Evolutionary conservation across 2,888 invertebrate genomes (phyloP), one percentile per base, ranked within the genome.

Genomic region (Spilarctia lutea): DNA sequence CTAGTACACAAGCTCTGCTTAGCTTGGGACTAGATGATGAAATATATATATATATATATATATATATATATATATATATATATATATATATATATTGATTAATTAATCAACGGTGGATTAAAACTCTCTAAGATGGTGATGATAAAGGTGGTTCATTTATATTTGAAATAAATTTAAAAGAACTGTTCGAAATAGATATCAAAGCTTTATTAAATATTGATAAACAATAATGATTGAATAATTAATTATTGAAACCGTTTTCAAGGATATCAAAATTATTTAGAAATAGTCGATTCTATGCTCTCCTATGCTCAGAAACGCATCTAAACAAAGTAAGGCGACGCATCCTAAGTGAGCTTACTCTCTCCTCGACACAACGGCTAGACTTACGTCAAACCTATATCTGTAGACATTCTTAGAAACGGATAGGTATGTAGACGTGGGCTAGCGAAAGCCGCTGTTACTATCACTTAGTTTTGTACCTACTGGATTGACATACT

Each of bases 291-390:
- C 79, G 70, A 80, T 90, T 92, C 91, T 71, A 90, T 27, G 48
- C 52, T 48, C 69, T 79, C 65, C 83, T 45, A 76, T 91, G 87
- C 91, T 76, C 89, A 81, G 82, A 90, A 92, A 85, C 91, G 90
- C 91, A 91, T 91, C 90, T 91, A 91, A 89, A 91, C 91, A 91
- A 91, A 91, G 91, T 87, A 90, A 89, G 87, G 88, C 86, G 88
- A 87, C 88, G 89, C 89, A 89, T 91, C 87, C 85, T 86, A 88
- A 89, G 84, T 85, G 82, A 84, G 83, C 79, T 85, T 83, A 88
- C 92, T 93, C 93, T 93, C 93, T 90, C 91, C 83, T 82, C 73
- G 67, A 74, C 72, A 72, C 71, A 78, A 66, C 35, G 33, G 74
- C 71, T 69, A 78, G 80, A 75, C 80, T 86, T 83, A 83, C 85